Percentiles rank a stretch among this genome's conserved stretches.
Conservation (phyloP, 1,140 invertebrate genomes). For the Brachionus rubens region DNA sequence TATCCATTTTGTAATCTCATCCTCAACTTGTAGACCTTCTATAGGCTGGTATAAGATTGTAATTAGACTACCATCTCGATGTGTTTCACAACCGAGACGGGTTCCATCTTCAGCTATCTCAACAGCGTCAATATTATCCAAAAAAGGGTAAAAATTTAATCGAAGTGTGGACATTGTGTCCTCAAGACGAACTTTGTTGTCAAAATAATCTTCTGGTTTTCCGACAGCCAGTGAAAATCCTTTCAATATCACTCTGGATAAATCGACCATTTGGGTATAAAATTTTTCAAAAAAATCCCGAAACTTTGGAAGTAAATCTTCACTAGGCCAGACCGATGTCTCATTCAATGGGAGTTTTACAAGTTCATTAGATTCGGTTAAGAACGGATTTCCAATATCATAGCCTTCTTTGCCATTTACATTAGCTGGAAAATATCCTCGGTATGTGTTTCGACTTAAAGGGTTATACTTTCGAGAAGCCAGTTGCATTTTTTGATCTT, state of each 20-base stretch:
- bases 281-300: background rate
- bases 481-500: background rate
- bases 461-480: background rate
- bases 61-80: background rate
- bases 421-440: slow-evolving; percentile 10
- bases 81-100: background rate
- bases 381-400: background rate
- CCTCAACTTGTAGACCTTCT: background rate
- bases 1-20: background rate
- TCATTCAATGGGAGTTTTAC: background rate
- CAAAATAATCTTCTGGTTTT: background rate
- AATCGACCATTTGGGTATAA: background rate
- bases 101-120: background rate
- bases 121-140: background rate
- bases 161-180: background rate
- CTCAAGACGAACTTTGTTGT: background rate
- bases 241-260: background rate
- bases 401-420: slow-evolving; percentile 36
- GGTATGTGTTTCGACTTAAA: background rate
- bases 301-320: background rate
- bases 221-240: background rate
- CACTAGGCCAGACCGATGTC: background rate
- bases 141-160: background rate
- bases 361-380: background rate
- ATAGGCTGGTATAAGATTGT: background rate